A percentile compares a stretch with the other conserved stretches of the same genome.
These are phyloP conservation scores for Cyclopterus lumpus DNA, from an alignment of 2,797 vertebrate species.

Conservation along the genomic window DNA sequence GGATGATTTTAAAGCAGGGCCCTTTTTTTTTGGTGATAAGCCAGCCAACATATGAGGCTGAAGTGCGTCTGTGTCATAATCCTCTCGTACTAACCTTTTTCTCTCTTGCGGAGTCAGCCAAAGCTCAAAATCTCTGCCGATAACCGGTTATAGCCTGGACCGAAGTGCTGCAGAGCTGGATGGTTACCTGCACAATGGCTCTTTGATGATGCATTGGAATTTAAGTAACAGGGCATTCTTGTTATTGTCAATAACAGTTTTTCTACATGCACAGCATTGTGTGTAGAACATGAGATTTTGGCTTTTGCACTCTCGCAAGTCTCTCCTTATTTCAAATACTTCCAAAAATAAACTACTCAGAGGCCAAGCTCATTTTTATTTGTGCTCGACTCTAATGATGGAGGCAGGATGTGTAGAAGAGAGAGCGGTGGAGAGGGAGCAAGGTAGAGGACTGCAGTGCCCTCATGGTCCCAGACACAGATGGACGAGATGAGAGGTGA, in stretches of 20 bases:
- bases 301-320: background rate
- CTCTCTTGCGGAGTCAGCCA: constrained; percentile 60
- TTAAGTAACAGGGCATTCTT: constrained; percentile 22
- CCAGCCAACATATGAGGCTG: constrained; percentile 33
- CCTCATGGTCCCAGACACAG: constrained; percentile 74
- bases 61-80: constrained; percentile 53
- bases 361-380: constrained; percentile 40
- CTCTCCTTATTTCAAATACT: constrained; percentile 18
- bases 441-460: constrained; percentile 60
- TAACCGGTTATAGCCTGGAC: constrained; percentile 59
- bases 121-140: constrained; percentile 67
- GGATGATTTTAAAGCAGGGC: constrained; percentile 33
- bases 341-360: constrained; percentile 27
- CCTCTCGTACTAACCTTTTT: constrained; percentile 55
- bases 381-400: constrained; percentile 22
- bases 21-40: constrained; percentile 29
- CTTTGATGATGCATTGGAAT: constrained; percentile 47
- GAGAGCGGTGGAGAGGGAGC: constrained; percentile 27
- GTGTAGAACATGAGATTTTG: background rate
- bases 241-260: constrained; percentile 22
- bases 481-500: constrained; percentile 76
- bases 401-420: constrained; percentile 23
- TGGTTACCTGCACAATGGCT: constrained; percentile 29
- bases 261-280: background rate
- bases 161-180: constrained; percentile 47